Base-by-base conservation (phyloP, 2,888 invertebrate species). In the Parnassius glacialis region DNA sequence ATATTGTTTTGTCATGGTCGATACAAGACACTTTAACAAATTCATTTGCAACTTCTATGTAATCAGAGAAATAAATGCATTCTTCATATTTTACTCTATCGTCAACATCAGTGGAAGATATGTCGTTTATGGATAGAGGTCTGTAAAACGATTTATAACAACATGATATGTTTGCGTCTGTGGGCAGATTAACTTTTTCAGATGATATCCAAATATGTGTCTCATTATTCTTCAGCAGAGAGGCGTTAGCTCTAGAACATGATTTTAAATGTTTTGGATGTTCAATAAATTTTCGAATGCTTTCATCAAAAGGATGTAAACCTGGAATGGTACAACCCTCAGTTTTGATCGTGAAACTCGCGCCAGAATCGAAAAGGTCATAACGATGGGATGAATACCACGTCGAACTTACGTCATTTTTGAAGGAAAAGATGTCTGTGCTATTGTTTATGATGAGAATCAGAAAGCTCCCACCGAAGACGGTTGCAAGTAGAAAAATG, bases 1-100 rank as follows among this genome's bases (percentile, higher is more conserved):
- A 95, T 55, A 95, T 61, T 50, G 67, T 84, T 57, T 82, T 83
- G 42, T 78, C 75, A 2, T 84, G 84, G 61, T 87, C 84, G 13
- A 78, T 83, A 78, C 97, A 97, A 25, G 87, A 87, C 3, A 96
- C 94, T 80, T 92, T 92, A 10, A 96, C 92, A 76, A 95, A 96
- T 81, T 97, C 96, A 63, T 93, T 87, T 7, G 76, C 72, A 43
- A 93, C 84, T 72, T 85, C 78, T 65, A 89, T 83, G 16, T 81
- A 78, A 50, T 81, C 78, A 12, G 81, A 73, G 70, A 95, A 94
- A 53, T 79, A 71, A 34, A 85, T 75, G 73, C 95, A 95, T 20
- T 71, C 69, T 9, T 87, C 82, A 71, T 91, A 93, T 68, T 87
- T 69, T 34, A 92, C 87, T 72, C 92, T 83, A 64, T 90, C 85